Percentiles rank a stretch among this genome's conserved stretches.
phyloP scores from a whole-genome alignment of 2,113 vertebrate genomes.

The Amphiprion ocellaris region DNA sequence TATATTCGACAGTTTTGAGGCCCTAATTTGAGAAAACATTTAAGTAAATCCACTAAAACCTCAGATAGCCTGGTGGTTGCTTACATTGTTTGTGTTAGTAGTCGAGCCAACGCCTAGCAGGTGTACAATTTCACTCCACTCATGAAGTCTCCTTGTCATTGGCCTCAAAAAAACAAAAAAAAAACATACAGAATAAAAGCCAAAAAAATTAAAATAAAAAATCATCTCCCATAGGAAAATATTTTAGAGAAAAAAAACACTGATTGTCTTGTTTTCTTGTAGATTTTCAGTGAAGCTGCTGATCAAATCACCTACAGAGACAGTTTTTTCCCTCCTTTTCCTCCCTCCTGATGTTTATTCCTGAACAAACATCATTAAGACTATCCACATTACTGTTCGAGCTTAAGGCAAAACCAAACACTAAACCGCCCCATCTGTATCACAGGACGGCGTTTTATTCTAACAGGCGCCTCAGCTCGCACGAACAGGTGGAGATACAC shows the following conservation, averaged over 20 bases:
- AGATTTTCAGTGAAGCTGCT: not conserved
- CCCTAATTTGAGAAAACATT: slow-evolving; percentile 12
- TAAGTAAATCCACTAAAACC: slow-evolving; percentile 41
- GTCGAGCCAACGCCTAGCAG: slow-evolving; percentile 87
- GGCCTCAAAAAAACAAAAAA: slow-evolving; percentile 60
- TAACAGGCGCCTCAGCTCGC: slow-evolving; percentile 61
- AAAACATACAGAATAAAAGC: not conserved
- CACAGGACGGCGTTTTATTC: slow-evolving; percentile 60
- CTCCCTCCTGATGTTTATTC: slow-evolving; percentile 19
- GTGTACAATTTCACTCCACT: slow-evolving; percentile 86
- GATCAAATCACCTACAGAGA: not conserved
- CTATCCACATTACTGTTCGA: slow-evolving; percentile 67
- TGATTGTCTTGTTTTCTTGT: not conserved
- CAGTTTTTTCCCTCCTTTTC: slow-evolving; percentile 8
- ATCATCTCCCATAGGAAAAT: slow-evolving; percentile 3
- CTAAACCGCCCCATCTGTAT: slow-evolving; percentile 61
- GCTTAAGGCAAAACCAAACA: slow-evolving; percentile 75
- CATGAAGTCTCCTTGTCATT: slow-evolving; percentile 74
- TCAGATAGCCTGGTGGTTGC: slow-evolving; percentile 67
- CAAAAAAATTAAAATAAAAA: slow-evolving; percentile 12
- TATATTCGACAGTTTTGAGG: not conserved
- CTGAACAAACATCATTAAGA: slow-evolving; percentile 72
- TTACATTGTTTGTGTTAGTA: slow-evolving; percentile 78
- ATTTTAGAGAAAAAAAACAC: not conserved
- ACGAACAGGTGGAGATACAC: slow-evolving; percentile 85